These are phyloP conservation scores for Drosophila fulvimacula DNA, from an alignment of 2,888 invertebrate species.

Conservation along the genomic window DNA sequence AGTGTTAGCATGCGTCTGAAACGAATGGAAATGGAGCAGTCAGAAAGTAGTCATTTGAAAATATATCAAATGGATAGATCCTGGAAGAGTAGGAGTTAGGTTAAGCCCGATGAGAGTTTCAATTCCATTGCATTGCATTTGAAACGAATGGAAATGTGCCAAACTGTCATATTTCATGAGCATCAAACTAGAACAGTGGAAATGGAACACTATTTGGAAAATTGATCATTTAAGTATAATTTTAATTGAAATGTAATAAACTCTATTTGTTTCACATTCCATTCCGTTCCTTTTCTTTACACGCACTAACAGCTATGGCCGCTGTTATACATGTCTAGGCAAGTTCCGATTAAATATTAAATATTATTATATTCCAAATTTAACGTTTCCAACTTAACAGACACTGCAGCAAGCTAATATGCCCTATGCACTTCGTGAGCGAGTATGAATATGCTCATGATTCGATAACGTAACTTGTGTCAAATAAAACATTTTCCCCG, in stretches of 20 bases:
- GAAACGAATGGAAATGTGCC: background rate
- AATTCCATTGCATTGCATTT: background rate
- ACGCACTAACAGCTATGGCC: background rate
- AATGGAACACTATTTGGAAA: background rate
- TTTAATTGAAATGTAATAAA: too few relatives aligned
- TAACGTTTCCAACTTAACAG: background rate
- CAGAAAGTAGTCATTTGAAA: too few relatives aligned
- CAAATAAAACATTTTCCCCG: conserved; percentile 23
- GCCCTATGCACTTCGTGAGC: background rate
- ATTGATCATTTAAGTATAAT: too few relatives aligned
- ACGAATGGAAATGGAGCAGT: too few relatives aligned
- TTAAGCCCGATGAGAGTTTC: too few relatives aligned
- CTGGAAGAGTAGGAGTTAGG: too few relatives aligned
- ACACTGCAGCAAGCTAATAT: background rate
- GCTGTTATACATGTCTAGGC: background rate
- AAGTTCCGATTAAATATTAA: background rate
- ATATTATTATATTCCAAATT: background rate
- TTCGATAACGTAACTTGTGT: conserved; percentile 28
- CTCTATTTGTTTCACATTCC: background rate
- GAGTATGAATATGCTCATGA: background rate
- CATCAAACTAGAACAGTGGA: background rate
- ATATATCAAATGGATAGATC: too few relatives aligned
- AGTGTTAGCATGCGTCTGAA: too few relatives aligned
- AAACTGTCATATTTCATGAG: too few relatives aligned
- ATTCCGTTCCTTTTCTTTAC: background rate